phyloP scores from a whole-genome alignment of 2,113 vertebrate species.

The Lontra canadensis region DNA sequence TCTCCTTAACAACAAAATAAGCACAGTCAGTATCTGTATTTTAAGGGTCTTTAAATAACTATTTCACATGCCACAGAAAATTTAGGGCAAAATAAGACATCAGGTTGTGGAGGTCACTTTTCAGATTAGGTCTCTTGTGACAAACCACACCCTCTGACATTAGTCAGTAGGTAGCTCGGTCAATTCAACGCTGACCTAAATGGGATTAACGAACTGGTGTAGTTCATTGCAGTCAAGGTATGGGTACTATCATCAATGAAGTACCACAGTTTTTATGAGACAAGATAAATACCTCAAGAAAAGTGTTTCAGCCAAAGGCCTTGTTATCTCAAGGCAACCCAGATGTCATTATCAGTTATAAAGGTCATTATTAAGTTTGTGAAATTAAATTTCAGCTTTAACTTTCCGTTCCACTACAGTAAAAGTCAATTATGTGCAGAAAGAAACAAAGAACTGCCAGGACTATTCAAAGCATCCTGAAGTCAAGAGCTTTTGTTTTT shows the following conservation, averaged over 20 bases:
- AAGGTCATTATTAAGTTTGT: constrained; percentile 21
- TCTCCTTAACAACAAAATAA: not conserved
- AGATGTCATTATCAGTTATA: not conserved
- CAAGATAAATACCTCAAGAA: constrained; percentile 13
- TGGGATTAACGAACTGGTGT: not conserved
- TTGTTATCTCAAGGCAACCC: not conserved
- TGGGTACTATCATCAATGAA: not conserved
- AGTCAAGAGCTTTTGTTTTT: not conserved
- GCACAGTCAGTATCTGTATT: not conserved
- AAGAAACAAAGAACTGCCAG: not conserved
- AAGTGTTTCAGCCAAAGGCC: not conserved
- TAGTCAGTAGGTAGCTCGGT: not conserved
- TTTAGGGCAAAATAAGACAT: constrained; percentile 49
- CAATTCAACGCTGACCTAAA: not conserved
- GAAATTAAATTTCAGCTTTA: constrained; percentile 51
- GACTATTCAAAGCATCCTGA: not conserved
- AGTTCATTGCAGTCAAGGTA: not conserved
- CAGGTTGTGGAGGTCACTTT: not conserved
- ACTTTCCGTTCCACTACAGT: not conserved
- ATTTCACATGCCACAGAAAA: not conserved
- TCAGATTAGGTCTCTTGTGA: not conserved
- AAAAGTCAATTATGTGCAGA: not conserved
- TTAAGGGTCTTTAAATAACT: not conserved
- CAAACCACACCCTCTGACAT: not conserved
- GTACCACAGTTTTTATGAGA: not conserved